Conservation (phyloP, 92 coral and sea anemone genomes). For the Palythoa grandis region DNA sequence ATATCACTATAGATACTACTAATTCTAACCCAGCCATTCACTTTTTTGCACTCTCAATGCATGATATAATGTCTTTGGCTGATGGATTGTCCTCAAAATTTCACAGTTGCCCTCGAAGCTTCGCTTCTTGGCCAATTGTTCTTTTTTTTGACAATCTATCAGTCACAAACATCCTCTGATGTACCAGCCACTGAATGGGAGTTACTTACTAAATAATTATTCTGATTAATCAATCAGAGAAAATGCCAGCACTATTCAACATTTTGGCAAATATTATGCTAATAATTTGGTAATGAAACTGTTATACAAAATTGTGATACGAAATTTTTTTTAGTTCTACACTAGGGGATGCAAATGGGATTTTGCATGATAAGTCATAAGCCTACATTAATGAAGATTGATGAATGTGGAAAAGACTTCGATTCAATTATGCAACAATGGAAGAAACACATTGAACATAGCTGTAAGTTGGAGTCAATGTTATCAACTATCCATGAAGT, state of each 20-base stretch:
- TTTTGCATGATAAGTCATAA: constrained; percentile 45
- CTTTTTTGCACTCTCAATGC: too few species aligned
- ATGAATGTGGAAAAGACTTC: constrained; percentile 34
- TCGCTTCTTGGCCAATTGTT: too few species aligned
- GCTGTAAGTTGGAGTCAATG: constrained; percentile 15
- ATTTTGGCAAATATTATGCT: neutral
- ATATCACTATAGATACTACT: too few species aligned
- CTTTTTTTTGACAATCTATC: too few species aligned
- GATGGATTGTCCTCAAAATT: too few species aligned
- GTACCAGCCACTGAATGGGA: too few species aligned
- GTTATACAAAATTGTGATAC: neutral
- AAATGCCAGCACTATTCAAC: neutral
- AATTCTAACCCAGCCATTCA: too few species aligned
- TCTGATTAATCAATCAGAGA: too few species aligned
- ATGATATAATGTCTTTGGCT: too few species aligned
- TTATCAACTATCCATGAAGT: constrained; percentile 3
- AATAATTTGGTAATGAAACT: neutral
- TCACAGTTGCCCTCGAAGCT: too few species aligned
- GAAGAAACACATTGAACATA: constrained; percentile 34
- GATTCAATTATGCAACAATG: constrained; percentile 25
- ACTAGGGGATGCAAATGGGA: constrained; percentile 19
- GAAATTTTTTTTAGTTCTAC: constrained; percentile 12
- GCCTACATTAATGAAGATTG: constrained; percentile 21
- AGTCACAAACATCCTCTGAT: too few species aligned
- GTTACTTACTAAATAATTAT: too few species aligned